phyloP scores from a whole-genome alignment of 2,797 vertebrate genomes.

The Masticophis lateralis region DNA sequence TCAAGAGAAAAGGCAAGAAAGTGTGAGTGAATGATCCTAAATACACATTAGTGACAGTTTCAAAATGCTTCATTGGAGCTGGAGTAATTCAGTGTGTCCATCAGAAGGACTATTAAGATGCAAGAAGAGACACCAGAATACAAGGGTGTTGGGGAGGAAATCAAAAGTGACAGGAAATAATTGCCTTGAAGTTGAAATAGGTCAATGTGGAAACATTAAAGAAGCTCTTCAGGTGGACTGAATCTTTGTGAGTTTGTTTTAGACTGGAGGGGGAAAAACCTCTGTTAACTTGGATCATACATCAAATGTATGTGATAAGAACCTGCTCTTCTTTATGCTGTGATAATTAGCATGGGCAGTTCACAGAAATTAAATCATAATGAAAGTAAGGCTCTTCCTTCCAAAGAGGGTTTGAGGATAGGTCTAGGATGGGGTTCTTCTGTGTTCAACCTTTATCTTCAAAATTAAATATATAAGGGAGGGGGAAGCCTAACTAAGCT shows the following conservation, averaged over 20 bases:
- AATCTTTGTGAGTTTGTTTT: not conserved
- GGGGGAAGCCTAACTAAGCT: accelerated
- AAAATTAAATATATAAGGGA: accelerated
- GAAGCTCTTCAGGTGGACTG: not conserved
- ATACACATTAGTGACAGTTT: slow-evolving; percentile 33
- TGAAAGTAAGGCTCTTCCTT: not conserved
- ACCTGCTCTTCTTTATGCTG: not conserved
- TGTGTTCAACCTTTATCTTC: not conserved
- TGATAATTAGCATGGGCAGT: not conserved
- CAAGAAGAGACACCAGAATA: slow-evolving; percentile 24
- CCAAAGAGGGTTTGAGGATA: not conserved
- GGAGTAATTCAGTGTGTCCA: slow-evolving; percentile 40
- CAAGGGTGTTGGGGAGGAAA: slow-evolving; percentile 25
- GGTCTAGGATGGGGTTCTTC: not conserved
- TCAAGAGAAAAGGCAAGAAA: slow-evolving; percentile 47
- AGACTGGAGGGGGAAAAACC: not conserved
- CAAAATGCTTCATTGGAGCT: slow-evolving; percentile 54
- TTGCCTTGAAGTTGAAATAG: slow-evolving; percentile 35
- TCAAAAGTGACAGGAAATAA: slow-evolving; percentile 23
- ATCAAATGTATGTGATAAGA: accelerated
- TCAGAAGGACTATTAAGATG: slow-evolving; percentile 37
- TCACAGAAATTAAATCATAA: not conserved
- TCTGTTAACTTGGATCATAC: accelerated
- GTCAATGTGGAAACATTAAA: not conserved
- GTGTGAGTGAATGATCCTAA: slow-evolving; percentile 25